These are phyloP conservation scores for Poecilia wingei DNA, from an alignment of 2,797 vertebrate species.

Conservation along the genomic window DNA sequence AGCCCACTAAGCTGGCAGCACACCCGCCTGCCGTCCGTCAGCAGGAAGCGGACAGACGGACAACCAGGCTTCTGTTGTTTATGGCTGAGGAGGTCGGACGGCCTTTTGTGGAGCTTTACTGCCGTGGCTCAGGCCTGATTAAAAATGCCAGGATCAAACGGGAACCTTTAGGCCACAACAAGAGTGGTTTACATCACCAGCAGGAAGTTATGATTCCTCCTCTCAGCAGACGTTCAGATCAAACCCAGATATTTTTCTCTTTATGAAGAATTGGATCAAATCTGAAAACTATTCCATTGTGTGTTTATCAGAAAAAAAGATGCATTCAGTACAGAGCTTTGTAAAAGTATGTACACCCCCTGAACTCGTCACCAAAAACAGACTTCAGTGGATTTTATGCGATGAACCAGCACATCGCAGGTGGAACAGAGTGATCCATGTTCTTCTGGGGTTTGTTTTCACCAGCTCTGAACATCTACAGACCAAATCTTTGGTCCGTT, in stretches of 20 bases:
- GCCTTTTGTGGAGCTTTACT: conserved; percentile 47
- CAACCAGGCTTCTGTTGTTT: conserved; percentile 69
- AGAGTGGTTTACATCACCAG: conserved; percentile 32
- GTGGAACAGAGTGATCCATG: not conserved
- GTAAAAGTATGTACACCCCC: not conserved
- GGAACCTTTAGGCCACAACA: conserved; percentile 29
- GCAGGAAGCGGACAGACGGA: conserved; percentile 79
- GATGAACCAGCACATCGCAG: not conserved
- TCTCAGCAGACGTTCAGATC: conserved; percentile 24
- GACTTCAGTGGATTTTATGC: not conserved
- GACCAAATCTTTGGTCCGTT: not conserved
- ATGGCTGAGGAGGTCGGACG: conserved; percentile 71
- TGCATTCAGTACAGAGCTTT: not conserved
- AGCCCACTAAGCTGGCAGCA: conserved; percentile 62
- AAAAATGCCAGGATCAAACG: conserved; percentile 33
- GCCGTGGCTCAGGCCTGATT: conserved; percentile 36
- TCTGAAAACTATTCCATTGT: not conserved
- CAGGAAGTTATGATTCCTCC: conserved; percentile 38
- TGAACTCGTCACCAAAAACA: not conserved
- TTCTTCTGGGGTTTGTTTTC: not conserved
- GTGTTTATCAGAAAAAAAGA: not conserved
- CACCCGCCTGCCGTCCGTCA: conserved; percentile 71
- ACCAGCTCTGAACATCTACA: not conserved
- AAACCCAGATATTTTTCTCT: not conserved
- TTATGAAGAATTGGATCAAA: not conserved